Conservation (phyloP, 2,797 vertebrate genomes). For the Lithobates pipiens region DNA sequence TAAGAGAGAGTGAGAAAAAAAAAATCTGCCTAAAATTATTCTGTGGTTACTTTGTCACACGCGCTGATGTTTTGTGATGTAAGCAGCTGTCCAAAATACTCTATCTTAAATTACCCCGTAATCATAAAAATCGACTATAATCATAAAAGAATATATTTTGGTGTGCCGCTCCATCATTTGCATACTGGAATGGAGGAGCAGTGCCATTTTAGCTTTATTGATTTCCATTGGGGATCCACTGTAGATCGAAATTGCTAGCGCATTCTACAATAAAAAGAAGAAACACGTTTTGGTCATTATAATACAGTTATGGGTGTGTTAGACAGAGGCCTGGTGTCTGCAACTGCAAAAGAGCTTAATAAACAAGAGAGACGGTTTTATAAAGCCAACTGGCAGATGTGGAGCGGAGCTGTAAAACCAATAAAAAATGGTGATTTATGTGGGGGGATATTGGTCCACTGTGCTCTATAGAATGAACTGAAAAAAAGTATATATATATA, state of each 20-base stretch:
- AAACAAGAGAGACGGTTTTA: background rate
- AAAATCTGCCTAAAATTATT: constrained; percentile 42
- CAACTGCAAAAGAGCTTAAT: background rate
- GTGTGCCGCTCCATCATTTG: background rate
- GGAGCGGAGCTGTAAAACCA: no score
- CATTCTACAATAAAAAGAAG: constrained; percentile 11
- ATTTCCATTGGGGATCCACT: constrained; percentile 16
- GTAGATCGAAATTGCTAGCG: constrained; percentile 3
- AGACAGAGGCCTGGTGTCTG: background rate
- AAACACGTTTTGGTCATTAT: constrained; percentile 10
- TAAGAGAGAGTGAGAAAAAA: background rate
- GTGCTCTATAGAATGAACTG: no score
- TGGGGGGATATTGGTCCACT: no score
- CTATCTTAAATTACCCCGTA: constrained; percentile 44
- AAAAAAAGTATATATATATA: no score
- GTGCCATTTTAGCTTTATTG: constrained; percentile 21
- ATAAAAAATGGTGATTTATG: no score
- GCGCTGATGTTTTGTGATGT: constrained; percentile 3
- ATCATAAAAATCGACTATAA: constrained; percentile 32
- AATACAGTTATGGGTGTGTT: background rate
- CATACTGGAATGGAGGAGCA: constrained; percentile 8
- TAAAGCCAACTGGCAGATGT: background rate
- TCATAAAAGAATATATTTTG: constrained; percentile 28
- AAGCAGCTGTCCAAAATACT: constrained; percentile 27
- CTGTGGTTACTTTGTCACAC: constrained; percentile 34